Conservation (phyloP, 2,113 vertebrate genomes). For the Origma solitaria region DNA sequence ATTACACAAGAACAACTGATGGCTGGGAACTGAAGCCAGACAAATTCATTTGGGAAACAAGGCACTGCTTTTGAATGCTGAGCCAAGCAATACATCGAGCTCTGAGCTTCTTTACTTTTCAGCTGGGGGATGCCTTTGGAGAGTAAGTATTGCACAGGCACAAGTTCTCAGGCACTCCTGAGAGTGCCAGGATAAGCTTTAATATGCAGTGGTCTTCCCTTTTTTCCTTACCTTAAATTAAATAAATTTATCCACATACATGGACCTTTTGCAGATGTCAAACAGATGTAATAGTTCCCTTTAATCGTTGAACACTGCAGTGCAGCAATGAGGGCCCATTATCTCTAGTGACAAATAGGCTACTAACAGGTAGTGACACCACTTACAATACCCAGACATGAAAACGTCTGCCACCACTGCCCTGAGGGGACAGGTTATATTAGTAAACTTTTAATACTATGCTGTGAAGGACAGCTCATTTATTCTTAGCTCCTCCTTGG, state of each 20-base stretch:
- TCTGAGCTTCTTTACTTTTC: background rate
- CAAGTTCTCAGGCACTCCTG: background rate
- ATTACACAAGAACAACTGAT: background rate
- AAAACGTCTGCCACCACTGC: background rate
- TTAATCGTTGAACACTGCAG: background rate
- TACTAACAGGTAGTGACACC: background rate
- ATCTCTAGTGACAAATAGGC: background rate
- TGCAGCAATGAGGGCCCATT: background rate
- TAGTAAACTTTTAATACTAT: background rate
- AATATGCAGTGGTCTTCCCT: background rate
- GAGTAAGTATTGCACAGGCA: background rate
- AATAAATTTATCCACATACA: background rate
- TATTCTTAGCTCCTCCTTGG: background rate
- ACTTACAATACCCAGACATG: background rate
- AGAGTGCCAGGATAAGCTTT: background rate
- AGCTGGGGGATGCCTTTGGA: background rate
- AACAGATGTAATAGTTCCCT: background rate
- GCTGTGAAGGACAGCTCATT: background rate
- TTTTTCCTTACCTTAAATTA: background rate
- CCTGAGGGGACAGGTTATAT: background rate
- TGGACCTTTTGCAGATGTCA: background rate
- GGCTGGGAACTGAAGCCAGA: background rate
- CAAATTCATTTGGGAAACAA: conserved; percentile 5
- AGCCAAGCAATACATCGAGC: background rate
- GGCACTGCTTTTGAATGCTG: background rate